A percentile compares a stretch with the other conserved stretches of the same genome.
Conservation (phyloP, 2,113 vertebrate species). For the Oenanthe oenanthe region DNA sequence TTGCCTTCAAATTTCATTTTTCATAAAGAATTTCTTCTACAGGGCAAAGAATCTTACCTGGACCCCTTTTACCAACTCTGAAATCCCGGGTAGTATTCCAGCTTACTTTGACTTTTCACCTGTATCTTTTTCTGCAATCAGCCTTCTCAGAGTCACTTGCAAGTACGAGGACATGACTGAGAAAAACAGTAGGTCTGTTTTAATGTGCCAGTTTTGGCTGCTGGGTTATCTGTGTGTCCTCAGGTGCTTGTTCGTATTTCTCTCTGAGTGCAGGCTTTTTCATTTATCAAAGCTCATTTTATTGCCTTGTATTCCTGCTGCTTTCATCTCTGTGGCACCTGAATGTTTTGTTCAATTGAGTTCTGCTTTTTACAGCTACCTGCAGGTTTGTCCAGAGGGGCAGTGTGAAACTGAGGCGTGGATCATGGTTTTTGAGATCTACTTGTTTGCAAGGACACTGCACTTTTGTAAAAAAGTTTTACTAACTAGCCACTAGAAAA, state of each 20-base stretch:
- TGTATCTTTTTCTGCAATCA: background rate
- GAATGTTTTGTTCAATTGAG: background rate
- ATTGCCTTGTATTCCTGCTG: background rate
- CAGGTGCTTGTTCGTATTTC: background rate
- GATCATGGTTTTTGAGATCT: background rate
- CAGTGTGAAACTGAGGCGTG: background rate
- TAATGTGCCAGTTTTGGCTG: background rate
- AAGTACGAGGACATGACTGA: background rate
- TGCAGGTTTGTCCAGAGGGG: background rate
- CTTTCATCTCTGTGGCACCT: background rate
- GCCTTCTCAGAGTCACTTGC: background rate
- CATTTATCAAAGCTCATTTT: slow-evolving; percentile 1
- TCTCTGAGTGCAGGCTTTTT: background rate
- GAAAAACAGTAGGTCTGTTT: background rate
- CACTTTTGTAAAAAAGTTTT: background rate
- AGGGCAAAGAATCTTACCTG: background rate
- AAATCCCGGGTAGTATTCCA: background rate
- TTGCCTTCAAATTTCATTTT: background rate
- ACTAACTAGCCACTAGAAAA: background rate
- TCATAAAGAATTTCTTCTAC: background rate
- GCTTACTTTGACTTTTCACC: background rate
- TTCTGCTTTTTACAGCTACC: background rate
- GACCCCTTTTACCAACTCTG: background rate
- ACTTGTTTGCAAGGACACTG: background rate
- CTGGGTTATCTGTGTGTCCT: background rate